Conservation (phyloP, 92 coral and sea anemone genomes). For the Actinernus sp. region DNA sequence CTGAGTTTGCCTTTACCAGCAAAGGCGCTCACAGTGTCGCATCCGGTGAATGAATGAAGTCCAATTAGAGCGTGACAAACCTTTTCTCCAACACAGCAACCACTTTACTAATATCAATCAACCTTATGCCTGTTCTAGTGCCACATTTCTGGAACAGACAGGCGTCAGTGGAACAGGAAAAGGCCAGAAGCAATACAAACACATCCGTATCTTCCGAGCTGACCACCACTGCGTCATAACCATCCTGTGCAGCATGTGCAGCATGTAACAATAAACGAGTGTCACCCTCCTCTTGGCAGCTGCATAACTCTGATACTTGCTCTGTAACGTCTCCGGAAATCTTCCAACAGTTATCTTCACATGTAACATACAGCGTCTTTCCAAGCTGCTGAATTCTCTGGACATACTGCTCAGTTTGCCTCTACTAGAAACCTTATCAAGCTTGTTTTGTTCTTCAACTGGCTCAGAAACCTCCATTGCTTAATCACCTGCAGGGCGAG, state of each 20-base stretch:
- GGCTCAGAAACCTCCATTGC: slow-evolving; percentile 57
- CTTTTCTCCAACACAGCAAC: slow-evolving; percentile 8
- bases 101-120: slow-evolving; percentile 13
- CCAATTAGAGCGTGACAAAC: slow-evolving; percentile 45
- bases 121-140: slow-evolving; percentile 25
- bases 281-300: slow-evolving; percentile 33
- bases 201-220: slow-evolving; percentile 42
- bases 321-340: slow-evolving; percentile 4
- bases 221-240: slow-evolving; percentile 17
- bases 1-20: too few relatives aligned
- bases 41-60: slow-evolving; percentile 51
- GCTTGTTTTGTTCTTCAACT: slow-evolving; percentile 51
- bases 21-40: slow-evolving; percentile 65
- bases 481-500: slow-evolving; percentile 32
- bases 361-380: slow-evolving; percentile 13
- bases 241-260: slow-evolving; percentile 16
- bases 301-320: slow-evolving; percentile 10
- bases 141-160: slow-evolving; percentile 20
- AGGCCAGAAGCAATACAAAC: slow-evolving; percentile 17
- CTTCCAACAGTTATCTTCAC: slow-evolving; percentile 9
- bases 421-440: slow-evolving; percentile 27
- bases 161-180: slow-evolving; percentile 15
- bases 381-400: too few relatives aligned
- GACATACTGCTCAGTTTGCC: slow-evolving; percentile 13
- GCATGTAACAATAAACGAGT: slow-evolving; percentile 33